Evolutionary conservation across 2,113 vertebrate genomes (phyloP), one percentile per base, ranked within the genome.

Genomic region (Chiloscyllium plagiosum): DNA sequence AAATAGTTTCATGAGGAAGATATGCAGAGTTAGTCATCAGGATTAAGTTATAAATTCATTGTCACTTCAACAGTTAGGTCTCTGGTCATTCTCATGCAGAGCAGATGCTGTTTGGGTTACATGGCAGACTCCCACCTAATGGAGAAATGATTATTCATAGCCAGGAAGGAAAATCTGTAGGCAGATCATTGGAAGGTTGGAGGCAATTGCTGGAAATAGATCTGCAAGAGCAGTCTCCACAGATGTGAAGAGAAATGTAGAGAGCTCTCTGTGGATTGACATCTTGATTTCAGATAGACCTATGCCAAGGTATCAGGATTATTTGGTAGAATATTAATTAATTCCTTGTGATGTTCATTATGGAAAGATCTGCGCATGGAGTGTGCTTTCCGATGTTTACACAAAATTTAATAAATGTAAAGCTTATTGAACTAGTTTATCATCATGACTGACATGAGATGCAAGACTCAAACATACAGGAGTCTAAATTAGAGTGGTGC

Each of bases 1-100:
- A 95, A 50, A 95, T 52, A 24, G 66, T 52, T 95, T 95, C 94
- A 95, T 95, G 94, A 72, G 94, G 94, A 95, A 95, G 94, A 95
- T 52, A 95, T 95, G 94, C 94, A 72, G 89, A 66, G 42, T 95
- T 95, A 95, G 68, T 95, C 94, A 95, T 70, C 94, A 52, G 94
- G 94, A 70, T 95, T 72, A 72, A 72, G 94, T 95, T 95, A 70
- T 72, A 95, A 95, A 95, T 76, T 70, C 37, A 95, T 72, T 10
- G 68, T 95, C 69, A 95, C 94, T 95, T 72, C 94, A 95, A 50
- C 94, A 95, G 37, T 47, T 72, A 50, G 47, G 24, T 72, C 68
- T 66, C 94, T 29, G 94, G 68, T 95, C 69, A 72, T 95, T 95
- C 94, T 52, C 69, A 70, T 50, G 69, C 47, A 26, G 68, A 95